phyloP scores from a whole-genome alignment of 1,140 invertebrate species.

The Solenopsis fugax region DNA sequence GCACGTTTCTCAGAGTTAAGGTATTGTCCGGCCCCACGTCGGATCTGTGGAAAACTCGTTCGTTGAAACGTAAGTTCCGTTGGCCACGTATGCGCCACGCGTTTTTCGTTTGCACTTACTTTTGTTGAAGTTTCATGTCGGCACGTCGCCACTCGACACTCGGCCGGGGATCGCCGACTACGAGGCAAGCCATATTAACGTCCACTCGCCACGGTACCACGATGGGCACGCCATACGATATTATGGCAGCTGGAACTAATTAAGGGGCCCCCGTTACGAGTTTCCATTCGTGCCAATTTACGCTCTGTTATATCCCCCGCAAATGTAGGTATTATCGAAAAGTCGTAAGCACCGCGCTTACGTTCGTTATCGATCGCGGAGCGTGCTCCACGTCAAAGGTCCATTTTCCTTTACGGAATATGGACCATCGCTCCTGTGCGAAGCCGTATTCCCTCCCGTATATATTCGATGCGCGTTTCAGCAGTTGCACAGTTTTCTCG shows the following conservation, averaged over 20 bases:
- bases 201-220: conserved; percentile 87
- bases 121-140: conserved; percentile 84
- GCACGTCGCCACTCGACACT: conserved; percentile 87
- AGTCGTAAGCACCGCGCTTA: neutral
- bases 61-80: neutral
- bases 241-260: conserved; percentile 89
- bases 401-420: conserved; percentile 18
- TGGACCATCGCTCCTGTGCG: neutral
- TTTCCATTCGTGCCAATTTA: conserved; percentile 15
- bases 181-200: conserved; percentile 88
- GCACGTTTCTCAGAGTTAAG: conserved; percentile 87
- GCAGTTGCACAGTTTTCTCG: neutral
- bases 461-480: neutral
- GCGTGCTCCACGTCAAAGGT: neutral
- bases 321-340: conserved; percentile 32
- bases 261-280: conserved; percentile 64
- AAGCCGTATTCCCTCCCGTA: neutral
- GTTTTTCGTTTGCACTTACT: conserved; percentile 73
- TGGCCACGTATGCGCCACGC: neutral
- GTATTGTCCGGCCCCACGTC: conserved; percentile 88
- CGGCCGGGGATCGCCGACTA: conserved; percentile 88
- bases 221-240: conserved; percentile 88
- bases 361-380: conserved; percentile 1
- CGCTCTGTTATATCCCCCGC: conserved; percentile 3
- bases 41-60: conserved; percentile 76